A percentile compares a stretch with the other conserved stretches of the same genome.
These are phyloP conservation scores for Peromyscus polionotus DNA, from an alignment of 2,113 vertebrate genomes.

Conservation along the genomic window DNA sequence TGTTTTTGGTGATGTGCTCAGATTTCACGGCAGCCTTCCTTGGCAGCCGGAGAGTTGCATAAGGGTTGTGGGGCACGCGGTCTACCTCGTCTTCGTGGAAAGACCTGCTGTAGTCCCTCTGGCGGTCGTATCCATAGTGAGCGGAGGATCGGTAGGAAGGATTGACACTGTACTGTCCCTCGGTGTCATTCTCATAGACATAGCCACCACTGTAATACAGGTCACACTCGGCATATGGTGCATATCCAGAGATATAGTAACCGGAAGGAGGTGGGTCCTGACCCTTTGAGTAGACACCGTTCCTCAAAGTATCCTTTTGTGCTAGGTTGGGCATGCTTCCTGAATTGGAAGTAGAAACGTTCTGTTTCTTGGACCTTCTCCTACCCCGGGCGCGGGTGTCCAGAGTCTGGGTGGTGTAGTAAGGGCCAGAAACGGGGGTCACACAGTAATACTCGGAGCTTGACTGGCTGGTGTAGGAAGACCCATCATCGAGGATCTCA, in stretches of 20 bases:
- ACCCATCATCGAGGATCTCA: constrained; percentile 95
- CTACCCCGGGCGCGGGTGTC: constrained; percentile 91
- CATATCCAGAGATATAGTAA: constrained; percentile 94
- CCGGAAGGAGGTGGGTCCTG: constrained; percentile 89
- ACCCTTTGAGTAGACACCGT: constrained; percentile 86
- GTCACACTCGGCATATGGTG: constrained; percentile 88
- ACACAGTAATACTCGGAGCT: constrained; percentile 92
- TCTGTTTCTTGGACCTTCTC: constrained; percentile 91
- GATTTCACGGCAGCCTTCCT: constrained; percentile 89
- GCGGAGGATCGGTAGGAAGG: constrained; percentile 89
- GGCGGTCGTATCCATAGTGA: constrained; percentile 89
- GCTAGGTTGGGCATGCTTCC: constrained; percentile 99
- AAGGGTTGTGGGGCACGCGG: constrained; percentile 91
- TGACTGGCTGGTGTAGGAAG: constrained; percentile 98
- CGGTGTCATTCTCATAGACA: constrained; percentile 93
- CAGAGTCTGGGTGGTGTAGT: constrained; percentile 88
- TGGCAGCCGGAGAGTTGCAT: constrained; percentile 94
- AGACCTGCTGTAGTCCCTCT: constrained; percentile 85
- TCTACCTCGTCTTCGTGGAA: constrained; percentile 91
- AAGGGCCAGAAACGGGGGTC: constrained; percentile 84
- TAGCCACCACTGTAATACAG: constrained; percentile 90
- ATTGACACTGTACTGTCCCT: constrained; percentile 96
- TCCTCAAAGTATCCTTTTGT: constrained; percentile 89
- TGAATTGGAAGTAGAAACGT: constrained; percentile 90
- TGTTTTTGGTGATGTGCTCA: constrained; percentile 92